Percentiles rank a stretch among this genome's conserved stretches.
phyloP scores from a whole-genome alignment of 2,888 invertebrate genomes.

The Amiota minor region DNA sequence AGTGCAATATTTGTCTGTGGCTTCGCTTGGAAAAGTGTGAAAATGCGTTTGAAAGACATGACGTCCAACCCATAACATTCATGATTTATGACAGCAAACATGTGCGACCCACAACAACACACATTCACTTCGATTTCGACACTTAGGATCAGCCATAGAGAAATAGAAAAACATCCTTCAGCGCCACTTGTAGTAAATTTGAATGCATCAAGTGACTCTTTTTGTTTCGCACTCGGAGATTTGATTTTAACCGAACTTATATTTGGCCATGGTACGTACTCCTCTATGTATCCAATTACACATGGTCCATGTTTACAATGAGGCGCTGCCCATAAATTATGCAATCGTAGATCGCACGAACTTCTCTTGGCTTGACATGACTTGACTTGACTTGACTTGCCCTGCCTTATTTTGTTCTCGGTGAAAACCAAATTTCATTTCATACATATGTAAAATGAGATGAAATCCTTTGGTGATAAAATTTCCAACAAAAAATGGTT shows the following conservation, averaged over 20 bases:
- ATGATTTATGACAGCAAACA: constrained; percentile 73
- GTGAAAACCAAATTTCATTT: too few species aligned
- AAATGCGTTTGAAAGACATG: constrained; percentile 68
- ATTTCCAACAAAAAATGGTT: constrained; percentile 53
- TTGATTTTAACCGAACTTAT: background rate
- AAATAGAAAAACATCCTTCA: constrained; percentile 51
- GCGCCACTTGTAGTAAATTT: constrained; percentile 57
- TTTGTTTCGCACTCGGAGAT: too few species aligned
- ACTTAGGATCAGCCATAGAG: constrained; percentile 6
- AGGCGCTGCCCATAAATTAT: constrained; percentile 65
- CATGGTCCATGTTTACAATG: constrained; percentile 59
- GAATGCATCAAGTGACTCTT: constrained; percentile 19
- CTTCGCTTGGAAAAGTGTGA: constrained; percentile 68
- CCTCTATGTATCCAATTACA: constrained; percentile 57
- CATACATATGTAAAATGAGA: constrained; percentile 49
- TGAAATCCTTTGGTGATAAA: constrained; percentile 59
- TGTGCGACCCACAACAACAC: constrained; percentile 71
- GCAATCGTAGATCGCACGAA: constrained; percentile 39
- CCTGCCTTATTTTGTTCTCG: too few species aligned
- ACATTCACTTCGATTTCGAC: background rate
- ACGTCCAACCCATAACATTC: constrained; percentile 68
- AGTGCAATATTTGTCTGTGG: constrained; percentile 19
- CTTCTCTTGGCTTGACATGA: too few species aligned
- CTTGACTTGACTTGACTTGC: too few species aligned
- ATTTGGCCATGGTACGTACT: constrained; percentile 6